These are phyloP conservation scores for Zygogramma bicolorata DNA, from an alignment of 2,888 invertebrate species.

Conservation along the genomic window DNA sequence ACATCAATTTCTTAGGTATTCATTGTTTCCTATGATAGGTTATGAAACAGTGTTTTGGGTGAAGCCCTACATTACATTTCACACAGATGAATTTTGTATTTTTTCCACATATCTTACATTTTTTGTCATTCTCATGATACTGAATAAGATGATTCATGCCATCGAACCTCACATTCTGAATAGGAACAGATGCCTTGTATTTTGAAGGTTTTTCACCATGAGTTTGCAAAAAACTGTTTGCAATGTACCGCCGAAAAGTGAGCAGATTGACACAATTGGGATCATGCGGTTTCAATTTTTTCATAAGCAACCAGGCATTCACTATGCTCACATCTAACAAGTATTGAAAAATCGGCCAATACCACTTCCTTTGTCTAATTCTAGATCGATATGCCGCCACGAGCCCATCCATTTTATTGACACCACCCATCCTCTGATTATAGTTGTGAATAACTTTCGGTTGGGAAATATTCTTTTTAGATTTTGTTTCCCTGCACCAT, in stretches of 20 bases:
- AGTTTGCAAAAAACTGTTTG: no score
- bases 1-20: no score
- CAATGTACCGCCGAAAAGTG: slow-evolving; percentile 1
- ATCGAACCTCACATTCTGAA: no score
- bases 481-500: slow-evolving; percentile 18
- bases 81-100: no score
- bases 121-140: no score
- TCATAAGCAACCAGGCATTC: slow-evolving; percentile 11
- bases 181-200: no score
- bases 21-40: no score
- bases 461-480: slow-evolving; percentile 11
- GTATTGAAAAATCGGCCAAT: background rate
- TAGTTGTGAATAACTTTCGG: slow-evolving; percentile 35
- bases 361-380: background rate
- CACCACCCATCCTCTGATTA: slow-evolving; percentile 49
- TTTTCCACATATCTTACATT: no score
- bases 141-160: no score
- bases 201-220: no score
- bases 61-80: no score
- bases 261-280: slow-evolving; percentile 14
- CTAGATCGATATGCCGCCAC: slow-evolving; percentile 16
- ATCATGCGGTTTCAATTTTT: slow-evolving; percentile 1
- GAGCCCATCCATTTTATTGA: slow-evolving; percentile 40
- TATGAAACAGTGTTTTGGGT: no score
- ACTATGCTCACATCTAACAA: background rate